Base-by-base conservation (phyloP, 2,113 vertebrate species). In the Hemichromis elongatus region DNA sequence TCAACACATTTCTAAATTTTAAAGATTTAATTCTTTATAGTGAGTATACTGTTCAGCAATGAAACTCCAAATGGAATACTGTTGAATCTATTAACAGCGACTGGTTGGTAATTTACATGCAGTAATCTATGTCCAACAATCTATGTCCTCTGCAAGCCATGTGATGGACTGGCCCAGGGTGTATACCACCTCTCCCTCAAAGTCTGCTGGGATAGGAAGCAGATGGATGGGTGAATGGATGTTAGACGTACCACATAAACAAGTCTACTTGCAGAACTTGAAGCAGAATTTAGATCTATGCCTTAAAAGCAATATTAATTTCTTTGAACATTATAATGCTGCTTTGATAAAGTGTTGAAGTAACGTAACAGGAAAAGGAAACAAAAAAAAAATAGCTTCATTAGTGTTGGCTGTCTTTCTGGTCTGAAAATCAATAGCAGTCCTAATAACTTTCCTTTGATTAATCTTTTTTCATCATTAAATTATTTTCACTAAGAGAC, bases 341-440 rank as follows among this genome's bases (percentile, higher is more conserved):
- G 68, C 68, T 73, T 47, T 47, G 68, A 47, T 47, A 0, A 73
- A 18, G 3, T 0, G 16, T 47, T 47, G 16, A 18, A 75, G 16
- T 0, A 50, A 75, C 30, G 26, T 47, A 75, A 19, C 70, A 52
- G 42, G 45, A 50, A 75, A 50, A 47, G 68, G 24, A 13, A 75
- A 50, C 45, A 19, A 30, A 50, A 2, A 26, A n/a, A 19, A 45
- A 8, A 0, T 75, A n/a, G 24, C 42, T 75, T 50, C 68, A 75
- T 75, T 45, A 70, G 37, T 70, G 21, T 30, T 19, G 26, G 42
- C 16, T 50, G 0, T 50, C 45, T 75, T 50, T 19, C 42, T 30
- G 26, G 0, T 13, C 26, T 50, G 24, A 73, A 50, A 73, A 73
- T 50, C 42, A 28, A 28, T 18, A 0, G 9, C 1, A 11, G 13